phyloP scores from a whole-genome alignment of 2,888 invertebrate species.

The Harpagoxenus sublaevis region DNA sequence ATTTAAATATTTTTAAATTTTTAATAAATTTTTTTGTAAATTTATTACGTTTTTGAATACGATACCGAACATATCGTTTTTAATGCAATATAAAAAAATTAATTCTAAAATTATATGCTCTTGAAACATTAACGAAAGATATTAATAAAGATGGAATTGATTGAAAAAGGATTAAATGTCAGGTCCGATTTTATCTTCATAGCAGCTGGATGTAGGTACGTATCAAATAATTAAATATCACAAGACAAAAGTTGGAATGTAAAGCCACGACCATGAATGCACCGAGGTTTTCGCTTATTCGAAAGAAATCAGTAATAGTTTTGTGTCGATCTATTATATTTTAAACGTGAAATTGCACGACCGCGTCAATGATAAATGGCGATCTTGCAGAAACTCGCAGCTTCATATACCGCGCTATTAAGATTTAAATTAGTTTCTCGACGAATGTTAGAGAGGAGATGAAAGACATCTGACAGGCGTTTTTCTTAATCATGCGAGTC shows the following conservation, averaged over 20 bases:
- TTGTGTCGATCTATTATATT: slow-evolving; percentile 59
- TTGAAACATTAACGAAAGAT: neutral
- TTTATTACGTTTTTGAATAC: neutral
- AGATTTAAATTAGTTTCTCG: slow-evolving; percentile 69
- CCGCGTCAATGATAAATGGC: slow-evolving; percentile 69
- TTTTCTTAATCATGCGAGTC: neutral
- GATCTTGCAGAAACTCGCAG: slow-evolving; percentile 70
- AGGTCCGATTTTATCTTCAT: neutral
- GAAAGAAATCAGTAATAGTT: neutral
- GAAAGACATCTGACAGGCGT: neutral
- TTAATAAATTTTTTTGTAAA: neutral
- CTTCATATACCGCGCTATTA: slow-evolving; percentile 63
- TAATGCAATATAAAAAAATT: neutral
- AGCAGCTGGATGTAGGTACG: neutral
- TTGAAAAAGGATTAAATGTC: neutral
- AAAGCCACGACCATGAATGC: neutral
- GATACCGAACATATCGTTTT: neutral
- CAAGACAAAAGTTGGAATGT: neutral
- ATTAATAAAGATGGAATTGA: neutral
- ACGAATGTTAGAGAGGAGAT: neutral
- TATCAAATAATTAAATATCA: neutral
- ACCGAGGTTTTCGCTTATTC: neutral
- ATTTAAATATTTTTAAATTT: neutral
- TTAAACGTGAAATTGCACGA: slow-evolving; percentile 62
- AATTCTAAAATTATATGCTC: neutral